Evolutionary conservation across 2,113 vertebrate genomes (phyloP), one percentile per base, ranked within the genome.

Genomic region (Cryptomyrus ogoouensis): DNA sequence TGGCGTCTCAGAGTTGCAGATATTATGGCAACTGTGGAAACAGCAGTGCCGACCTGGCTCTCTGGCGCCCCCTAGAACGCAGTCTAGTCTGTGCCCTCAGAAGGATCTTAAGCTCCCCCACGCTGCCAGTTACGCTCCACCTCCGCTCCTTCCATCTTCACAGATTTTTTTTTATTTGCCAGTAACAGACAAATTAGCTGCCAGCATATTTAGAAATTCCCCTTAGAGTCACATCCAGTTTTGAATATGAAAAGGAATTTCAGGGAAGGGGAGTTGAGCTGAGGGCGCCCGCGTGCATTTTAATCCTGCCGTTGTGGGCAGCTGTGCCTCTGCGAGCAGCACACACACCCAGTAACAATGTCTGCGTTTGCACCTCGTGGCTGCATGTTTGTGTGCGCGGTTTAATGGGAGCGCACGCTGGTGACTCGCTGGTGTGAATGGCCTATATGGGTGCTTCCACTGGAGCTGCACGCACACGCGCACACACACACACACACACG

Each of bases 101-200:
- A 27, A 35, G 47, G n/a, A 31, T 35, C 15, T n/a, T 53, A 19
- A 56, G 27, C 85, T 35, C 85, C 24, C 85, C 85, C 9, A 12
- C 58, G 3, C 87, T 46, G 3, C 21, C 31, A 17, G 53, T 31
- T 88, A 24, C 17, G 42, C 31, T 58, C 24, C 24, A 27, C 39
- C 47, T n/a, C 88, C 74, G 8, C 1, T 15, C 24, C 27, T 44
- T 27, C 77, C 17, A 10, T 27, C 74, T 31, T 13, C 88, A 35
- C 27, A 44, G 9, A 42, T n/a, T 42, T 80, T 66, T 53, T 52
- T 62, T 66, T 31, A n/a, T 70, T 70, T 89, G 10, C 47, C 49
- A 83, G 74, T 53, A 31, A 31, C 19, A 47, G 70, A 53, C 88
- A 56, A 77, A 74, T 77, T 77, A 83, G 74, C 88, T 80, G n/a